Conservation (phyloP, 1,140 invertebrate species). For the Pseudomyrmex sp. region DNA sequence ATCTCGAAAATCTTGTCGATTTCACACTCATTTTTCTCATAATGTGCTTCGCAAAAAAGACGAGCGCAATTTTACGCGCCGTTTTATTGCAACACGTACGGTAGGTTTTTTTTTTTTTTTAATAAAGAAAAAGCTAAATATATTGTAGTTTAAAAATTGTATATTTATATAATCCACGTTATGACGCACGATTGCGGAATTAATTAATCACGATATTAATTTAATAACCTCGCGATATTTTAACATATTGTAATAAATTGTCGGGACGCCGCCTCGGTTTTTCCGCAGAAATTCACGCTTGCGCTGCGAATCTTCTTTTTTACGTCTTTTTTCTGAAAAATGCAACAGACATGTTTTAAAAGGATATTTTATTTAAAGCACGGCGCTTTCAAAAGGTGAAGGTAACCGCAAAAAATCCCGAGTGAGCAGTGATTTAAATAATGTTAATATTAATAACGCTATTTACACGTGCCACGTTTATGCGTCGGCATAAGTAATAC, state of each 20-base stretch:
- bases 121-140: neutral
- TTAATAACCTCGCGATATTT: neutral
- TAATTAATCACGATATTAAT: constrained; percentile 7
- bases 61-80: no score
- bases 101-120: no score
- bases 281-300: constrained; percentile 4
- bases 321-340: neutral
- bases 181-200: no score
- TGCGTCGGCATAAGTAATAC: constrained; percentile 12
- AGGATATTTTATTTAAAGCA: constrained; percentile 35
- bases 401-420: neutral
- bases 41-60: no score
- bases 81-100: no score
- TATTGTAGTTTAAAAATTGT: neutral
- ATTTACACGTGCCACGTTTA: neutral
- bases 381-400: constrained; percentile 20
- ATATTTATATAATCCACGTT: neutral
- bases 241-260: constrained; percentile 11
- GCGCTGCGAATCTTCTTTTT: constrained; percentile 21
- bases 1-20: no score
- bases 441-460: constrained; percentile 38
- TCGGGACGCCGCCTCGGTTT: neutral
- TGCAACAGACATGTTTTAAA: constrained; percentile 5
- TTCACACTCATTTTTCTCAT: no score
- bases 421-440: constrained; percentile 30